Evolutionary conservation across 2,888 invertebrate genomes (phyloP).

Genomic region (Clunio marinus): DNA sequence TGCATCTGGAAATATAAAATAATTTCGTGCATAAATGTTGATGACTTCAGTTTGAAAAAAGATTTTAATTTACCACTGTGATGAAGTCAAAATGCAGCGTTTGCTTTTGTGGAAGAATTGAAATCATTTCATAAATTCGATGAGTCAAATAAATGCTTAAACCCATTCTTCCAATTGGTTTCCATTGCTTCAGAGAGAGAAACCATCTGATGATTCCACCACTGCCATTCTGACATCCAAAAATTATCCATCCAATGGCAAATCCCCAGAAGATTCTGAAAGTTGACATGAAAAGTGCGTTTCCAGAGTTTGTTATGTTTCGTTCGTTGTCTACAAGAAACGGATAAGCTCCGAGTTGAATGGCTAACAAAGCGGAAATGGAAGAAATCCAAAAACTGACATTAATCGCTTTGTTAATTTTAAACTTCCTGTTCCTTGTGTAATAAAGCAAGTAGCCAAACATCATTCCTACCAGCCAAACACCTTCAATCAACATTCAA

Average conservation of each 20-base stretch:
- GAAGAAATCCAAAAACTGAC: neutral
- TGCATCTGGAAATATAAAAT: too few relatives aligned
- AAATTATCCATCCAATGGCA: neutral
- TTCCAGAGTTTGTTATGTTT: neutral
- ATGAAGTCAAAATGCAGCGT: neutral
- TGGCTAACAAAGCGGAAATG: neutral
- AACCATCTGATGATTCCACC: conserved; percentile 14
- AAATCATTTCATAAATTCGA: neutral
- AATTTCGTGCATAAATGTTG: too few relatives aligned
- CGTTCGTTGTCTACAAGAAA: neutral
- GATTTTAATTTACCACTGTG: neutral
- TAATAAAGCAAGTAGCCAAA: neutral
- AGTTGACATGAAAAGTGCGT: neutral
- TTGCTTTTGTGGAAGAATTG: neutral
- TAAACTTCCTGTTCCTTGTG: neutral
- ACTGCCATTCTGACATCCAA: neutral
- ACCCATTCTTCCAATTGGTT: conserved; percentile 4
- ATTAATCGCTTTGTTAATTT: neutral
- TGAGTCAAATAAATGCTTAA: conserved; percentile 10
- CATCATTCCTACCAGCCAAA: neutral
- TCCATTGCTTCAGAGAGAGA: neutral
- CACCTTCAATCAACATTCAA: too few relatives aligned
- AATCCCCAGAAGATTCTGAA: neutral
- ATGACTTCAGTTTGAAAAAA: too few relatives aligned
- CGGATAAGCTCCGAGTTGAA: neutral